Conservation (phyloP, 2,888 invertebrate species). For the Drosophila meridionalis region DNA sequence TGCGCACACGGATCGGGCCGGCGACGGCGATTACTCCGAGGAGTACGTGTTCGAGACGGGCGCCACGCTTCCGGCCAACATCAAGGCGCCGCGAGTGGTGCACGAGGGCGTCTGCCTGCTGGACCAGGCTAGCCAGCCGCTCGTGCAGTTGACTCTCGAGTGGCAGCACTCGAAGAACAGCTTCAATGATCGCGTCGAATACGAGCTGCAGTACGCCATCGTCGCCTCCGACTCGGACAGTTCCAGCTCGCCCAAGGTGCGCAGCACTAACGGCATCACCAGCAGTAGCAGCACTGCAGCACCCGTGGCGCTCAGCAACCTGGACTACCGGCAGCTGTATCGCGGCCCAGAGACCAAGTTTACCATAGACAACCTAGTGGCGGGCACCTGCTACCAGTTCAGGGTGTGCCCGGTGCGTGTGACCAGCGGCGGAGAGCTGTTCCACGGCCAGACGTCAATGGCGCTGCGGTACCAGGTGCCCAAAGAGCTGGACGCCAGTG, state of each 20-base stretch:
- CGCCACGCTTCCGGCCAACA: slow-evolving; percentile 92
- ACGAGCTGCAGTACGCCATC: slow-evolving; percentile 89
- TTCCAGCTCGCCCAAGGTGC: slow-evolving; percentile 49
- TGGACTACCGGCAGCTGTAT: slow-evolving; percentile 87
- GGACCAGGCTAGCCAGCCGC: slow-evolving; percentile 85
- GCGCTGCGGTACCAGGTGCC: slow-evolving; percentile 86
- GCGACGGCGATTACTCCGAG: slow-evolving; percentile 91
- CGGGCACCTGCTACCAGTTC: slow-evolving; percentile 91
- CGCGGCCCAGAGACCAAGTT: slow-evolving; percentile 88
- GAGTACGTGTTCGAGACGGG: slow-evolving; percentile 90
- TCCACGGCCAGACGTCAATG: slow-evolving; percentile 89
- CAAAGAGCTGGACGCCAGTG: slow-evolving; percentile 70
- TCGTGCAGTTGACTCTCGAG: slow-evolving; percentile 86
- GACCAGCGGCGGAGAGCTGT: slow-evolving; percentile 86
- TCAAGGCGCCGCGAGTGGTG: slow-evolving; percentile 89
- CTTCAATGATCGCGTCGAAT: slow-evolving; percentile 89
- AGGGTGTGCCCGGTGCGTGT: slow-evolving; percentile 92
- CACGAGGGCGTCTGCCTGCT: slow-evolving; percentile 83
- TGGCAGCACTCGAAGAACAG: slow-evolving; percentile 88
- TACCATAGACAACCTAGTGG: slow-evolving; percentile 89
- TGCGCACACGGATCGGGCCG: slow-evolving; percentile 92
- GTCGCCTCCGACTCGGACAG: slow-evolving; percentile 81
- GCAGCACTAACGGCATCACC: slow-evolving; percentile 45
- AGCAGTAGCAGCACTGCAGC: slow-evolving; percentile 29
- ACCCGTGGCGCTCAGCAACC: slow-evolving; percentile 55